A percentile compares a stretch with the other conserved stretches of the same genome.
Evolutionary conservation across 2,797 vertebrate species (phyloP).

Genomic region (Novumbra hubbsi): DNA sequence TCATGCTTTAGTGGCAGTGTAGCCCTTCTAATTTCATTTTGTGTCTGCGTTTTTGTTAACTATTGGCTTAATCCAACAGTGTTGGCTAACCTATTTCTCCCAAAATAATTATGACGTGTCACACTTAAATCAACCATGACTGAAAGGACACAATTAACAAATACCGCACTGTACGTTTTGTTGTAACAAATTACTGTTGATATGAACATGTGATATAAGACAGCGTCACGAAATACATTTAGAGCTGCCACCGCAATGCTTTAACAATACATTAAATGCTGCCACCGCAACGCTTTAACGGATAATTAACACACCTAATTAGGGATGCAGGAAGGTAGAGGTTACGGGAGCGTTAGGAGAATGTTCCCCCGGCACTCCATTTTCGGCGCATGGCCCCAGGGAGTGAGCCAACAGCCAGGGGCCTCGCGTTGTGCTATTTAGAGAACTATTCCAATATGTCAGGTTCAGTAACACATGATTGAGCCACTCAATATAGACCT

Average conservation of each 20-base stretch:
- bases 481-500: background rate
- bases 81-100: background rate
- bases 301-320: background rate
- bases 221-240: background rate
- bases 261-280: background rate
- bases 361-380: background rate
- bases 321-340: background rate
- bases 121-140: background rate
- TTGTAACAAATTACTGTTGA: background rate
- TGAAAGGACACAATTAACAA: background rate
- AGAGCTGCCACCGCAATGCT: too few relatives aligned
- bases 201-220: background rate
- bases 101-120: background rate
- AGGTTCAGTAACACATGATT: background rate
- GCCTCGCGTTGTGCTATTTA: constrained; percentile 11
- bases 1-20: constrained; percentile 13
- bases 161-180: background rate
- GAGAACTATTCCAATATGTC: background rate
- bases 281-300: background rate
- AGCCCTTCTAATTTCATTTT: background rate
- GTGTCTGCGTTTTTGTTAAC: background rate
- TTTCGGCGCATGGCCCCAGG: constrained; percentile 8
- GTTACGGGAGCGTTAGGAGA: constrained; percentile 10
- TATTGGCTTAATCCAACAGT: background rate
- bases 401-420: background rate